Base-by-base conservation (phyloP, 1,140 invertebrate genomes). In the Aradophagus sp. region DNA sequence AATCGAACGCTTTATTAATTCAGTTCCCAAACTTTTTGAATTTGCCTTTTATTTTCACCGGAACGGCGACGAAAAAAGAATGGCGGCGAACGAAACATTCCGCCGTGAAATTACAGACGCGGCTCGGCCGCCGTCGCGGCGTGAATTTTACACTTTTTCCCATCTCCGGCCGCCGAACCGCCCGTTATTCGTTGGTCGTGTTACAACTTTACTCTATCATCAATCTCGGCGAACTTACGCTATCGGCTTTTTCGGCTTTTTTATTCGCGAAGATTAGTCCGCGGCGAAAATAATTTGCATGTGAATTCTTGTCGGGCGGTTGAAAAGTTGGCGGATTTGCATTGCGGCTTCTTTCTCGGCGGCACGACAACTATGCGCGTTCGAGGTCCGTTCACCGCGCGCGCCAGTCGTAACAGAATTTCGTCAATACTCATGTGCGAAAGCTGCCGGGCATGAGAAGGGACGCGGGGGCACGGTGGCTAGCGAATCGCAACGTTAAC, bases 251-350 rank as follows among this genome's bases (percentile, higher is more conserved):
- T 45, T 45, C 11, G 13, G 19, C 5, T 59, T 39, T 47, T 50
- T 50, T 32, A 26, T 19, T 44, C 20, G 16, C 23, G 19, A 47
- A 58, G 34, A 59, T 47, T 52, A 56, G 27, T 39, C 31, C 8
- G 20, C 26, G 26, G 35, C 10, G 29, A 56, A 56, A 48, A 56
- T 31, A 13, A 63, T 63, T 71, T 71, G 59, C 53, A 59, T 53
- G 44, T 35, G 39, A 59, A 71, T 71, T 59, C 39, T 47, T 56
- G 27, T 2, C 20, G 27, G 48, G 31, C 38, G 15, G 11, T 19
- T 26, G n/a, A 31, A 29, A 41, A 12, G 41, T 42, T 20, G 14
- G 5, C 15, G 17, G 27, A n/a, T n/a, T n/a, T n/a, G n/a, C n/a
- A n/a, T n/a, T n/a, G n/a, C n/a, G n/a, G n/a, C n/a, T n/a, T n/a